Evolutionary conservation across 2,888 invertebrate species (phyloP).

Genomic region (Dicycla oo): DNA sequence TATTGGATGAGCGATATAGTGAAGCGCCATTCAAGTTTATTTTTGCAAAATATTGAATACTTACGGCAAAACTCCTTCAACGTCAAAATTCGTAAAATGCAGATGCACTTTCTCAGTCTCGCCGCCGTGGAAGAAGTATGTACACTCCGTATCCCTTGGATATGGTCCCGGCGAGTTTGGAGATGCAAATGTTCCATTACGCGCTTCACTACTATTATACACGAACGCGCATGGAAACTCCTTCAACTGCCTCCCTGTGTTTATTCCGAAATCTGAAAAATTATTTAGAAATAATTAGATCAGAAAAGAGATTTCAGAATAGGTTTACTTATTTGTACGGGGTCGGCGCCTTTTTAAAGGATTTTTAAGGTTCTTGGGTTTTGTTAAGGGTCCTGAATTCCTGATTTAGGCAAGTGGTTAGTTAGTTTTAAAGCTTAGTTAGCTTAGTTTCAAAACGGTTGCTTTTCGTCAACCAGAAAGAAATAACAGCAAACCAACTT

Average conservation of each 20-base stretch:
- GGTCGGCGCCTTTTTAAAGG: background rate
- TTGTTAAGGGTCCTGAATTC: background rate
- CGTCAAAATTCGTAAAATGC: conserved; percentile 97
- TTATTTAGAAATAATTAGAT: conserved; percentile 2
- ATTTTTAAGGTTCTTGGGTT: background rate
- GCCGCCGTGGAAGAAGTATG: conserved; percentile 97
- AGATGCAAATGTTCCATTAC: conserved; percentile 95
- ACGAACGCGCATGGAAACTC: conserved; percentile 96
- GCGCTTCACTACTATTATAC: conserved; percentile 95
- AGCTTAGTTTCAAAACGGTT: background rate
- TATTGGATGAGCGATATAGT: background rate
- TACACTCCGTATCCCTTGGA: conserved; percentile 97
- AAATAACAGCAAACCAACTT: background rate
- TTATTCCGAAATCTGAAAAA: conserved; percentile 96
- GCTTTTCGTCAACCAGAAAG: background rate
- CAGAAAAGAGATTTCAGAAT: background rate
- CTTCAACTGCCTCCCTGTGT: conserved; percentile 94
- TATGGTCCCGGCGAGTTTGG: conserved; percentile 98
- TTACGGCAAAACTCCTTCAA: conserved; percentile 98
- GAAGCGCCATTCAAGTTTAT: background rate
- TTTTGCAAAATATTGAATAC: conserved; percentile 74
- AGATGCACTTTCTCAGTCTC: conserved; percentile 94
- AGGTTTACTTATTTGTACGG: background rate
- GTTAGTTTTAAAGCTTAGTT: too few relatives aligned
- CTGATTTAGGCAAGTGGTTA: background rate